Evolutionary conservation across 2,888 invertebrate species (phyloP).

Genomic region (Eremobia ochroleuca): DNA sequence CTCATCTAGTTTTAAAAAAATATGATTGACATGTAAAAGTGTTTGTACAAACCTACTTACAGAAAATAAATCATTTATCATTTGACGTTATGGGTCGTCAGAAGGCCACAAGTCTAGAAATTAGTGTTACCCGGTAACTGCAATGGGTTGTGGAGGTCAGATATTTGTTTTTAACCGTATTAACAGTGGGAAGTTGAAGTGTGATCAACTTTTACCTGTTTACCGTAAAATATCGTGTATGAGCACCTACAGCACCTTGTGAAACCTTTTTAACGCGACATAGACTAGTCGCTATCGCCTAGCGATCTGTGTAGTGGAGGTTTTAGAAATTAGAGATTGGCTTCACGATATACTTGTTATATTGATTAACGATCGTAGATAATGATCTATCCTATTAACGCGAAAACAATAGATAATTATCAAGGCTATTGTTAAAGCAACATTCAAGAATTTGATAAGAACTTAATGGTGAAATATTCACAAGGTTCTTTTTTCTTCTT

Average conservation of each 20-base stretch:
- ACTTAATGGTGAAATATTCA: neutral
- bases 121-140: no score
- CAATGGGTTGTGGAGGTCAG: no score
- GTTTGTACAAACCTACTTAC: no score
- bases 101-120: no score
- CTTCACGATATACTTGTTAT: conserved; percentile 7
- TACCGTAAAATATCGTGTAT: neutral
- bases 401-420: conserved; percentile 29
- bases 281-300: neutral
- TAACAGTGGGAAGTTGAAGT: neutral
- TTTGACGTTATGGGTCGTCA: no score
- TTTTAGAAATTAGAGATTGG: neutral
- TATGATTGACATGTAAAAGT: no score
- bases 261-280: neutral
- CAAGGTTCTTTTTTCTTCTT: no score
- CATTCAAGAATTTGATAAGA: neutral
- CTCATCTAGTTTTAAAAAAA: no score
- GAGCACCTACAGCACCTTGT: neutral
- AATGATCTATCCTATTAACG: conserved; percentile 17
- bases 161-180: neutral
- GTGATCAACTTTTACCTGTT: neutral
- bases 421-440: neutral
- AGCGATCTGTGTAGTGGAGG: neutral
- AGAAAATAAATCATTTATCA: no score
- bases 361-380: conserved; percentile 44